phyloP scores from a whole-genome alignment of 2,797 vertebrate species.

The Benthosema pterotum region DNA sequence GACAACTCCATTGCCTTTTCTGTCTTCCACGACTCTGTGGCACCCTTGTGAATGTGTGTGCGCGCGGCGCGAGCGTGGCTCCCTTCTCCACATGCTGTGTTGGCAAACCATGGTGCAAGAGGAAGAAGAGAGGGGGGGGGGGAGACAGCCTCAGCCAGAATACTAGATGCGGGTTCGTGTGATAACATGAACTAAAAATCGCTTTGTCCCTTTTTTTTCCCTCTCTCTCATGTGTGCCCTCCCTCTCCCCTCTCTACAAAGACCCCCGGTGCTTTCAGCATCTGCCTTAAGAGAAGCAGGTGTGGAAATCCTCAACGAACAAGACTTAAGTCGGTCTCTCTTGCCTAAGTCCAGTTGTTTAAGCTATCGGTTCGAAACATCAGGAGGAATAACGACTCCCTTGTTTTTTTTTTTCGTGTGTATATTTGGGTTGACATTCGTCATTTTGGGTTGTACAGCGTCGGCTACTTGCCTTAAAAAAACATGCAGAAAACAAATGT shows the following conservation, averaged over 20 bases:
- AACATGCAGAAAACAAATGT: slow-evolving; percentile 60
- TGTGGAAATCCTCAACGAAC: slow-evolving; percentile 69
- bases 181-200: slow-evolving; percentile 17
- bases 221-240: slow-evolving; percentile 2
- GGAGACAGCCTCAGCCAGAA: neutral
- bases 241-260: slow-evolving; percentile 28
- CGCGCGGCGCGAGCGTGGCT: slow-evolving; percentile 34
- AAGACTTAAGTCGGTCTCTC: slow-evolving; percentile 47
- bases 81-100: slow-evolving; percentile 40
- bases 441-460: slow-evolving; percentile 51
- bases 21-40: slow-evolving; percentile 42
- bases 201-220: neutral
- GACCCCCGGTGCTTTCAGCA: slow-evolving; percentile 72
- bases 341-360: slow-evolving; percentile 65
- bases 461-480: slow-evolving; percentile 77
- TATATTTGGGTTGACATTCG: slow-evolving; percentile 54
- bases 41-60: neutral
- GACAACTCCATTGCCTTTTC: slow-evolving; percentile 22
- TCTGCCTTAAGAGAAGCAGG: slow-evolving; percentile 64
- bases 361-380: slow-evolving; percentile 69
- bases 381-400: slow-evolving; percentile 35
- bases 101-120: slow-evolving; percentile 48
- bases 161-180: neutral
- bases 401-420: slow-evolving; percentile 43
- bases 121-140: too few relatives aligned